Base-by-base conservation (phyloP, 2,888 invertebrate species). In the Drosophila incognita region DNA sequence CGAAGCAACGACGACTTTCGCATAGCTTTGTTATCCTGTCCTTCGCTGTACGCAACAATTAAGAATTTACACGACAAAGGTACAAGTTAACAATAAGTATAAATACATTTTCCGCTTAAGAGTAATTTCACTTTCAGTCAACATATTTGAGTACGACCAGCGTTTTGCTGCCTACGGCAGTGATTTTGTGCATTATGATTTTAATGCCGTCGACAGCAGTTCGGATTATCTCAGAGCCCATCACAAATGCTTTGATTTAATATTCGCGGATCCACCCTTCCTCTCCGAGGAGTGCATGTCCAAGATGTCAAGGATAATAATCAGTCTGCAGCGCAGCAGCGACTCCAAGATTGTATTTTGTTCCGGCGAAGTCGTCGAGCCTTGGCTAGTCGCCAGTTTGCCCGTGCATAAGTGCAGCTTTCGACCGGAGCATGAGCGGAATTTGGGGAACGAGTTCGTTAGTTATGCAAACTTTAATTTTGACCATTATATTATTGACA, bases 181-280 rank as follows among this genome's bases (percentile, higher is more conserved):
- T 1, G 96, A 98, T 91, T 99, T 96, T 93, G 94, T 96, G 48
- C 95, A 95, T 76, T 99, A 98, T 90, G 98, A 99, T 93, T 99
- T 98, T 92, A 97, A 97, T 85, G 97, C 98, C 1, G 94, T 96
- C 15, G 94, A 95, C 56, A 89, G 97, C 18, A 69, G 49, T 24
- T 95, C 96, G 0, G 91, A 94, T 38, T 95, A 96, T 15, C 93
- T 95, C 18, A 83, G 94, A 2, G 93, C 82, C 0, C 86, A 89
- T 33, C 71, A 80, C 8, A 70, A 93, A 29, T 92, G 94, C 53
- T 98, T 96, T 92, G 97, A 98, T 93, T 91, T 99, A 31, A 96
- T 99, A 1, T 94, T 99, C 62, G 97, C 97, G 0, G 99, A 99
- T 94, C 99, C 99, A 1, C 99, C 99, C 0, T 99, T 99, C 93